phyloP scores from a whole-genome alignment of 2,113 vertebrate genomes.

The Vidua macroura region DNA sequence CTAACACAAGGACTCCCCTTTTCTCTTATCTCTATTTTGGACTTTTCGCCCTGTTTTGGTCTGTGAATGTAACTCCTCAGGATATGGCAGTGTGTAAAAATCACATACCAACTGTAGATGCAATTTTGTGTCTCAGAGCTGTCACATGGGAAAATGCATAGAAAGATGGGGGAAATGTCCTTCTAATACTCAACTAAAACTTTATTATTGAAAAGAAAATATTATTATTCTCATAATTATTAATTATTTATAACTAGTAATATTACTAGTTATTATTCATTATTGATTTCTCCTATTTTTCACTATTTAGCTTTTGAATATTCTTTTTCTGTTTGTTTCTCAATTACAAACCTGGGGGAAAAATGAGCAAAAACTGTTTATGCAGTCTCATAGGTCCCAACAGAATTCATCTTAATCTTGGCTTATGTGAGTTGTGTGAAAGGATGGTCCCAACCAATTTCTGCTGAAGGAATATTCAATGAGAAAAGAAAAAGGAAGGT shows the following conservation, averaged over 20 bases:
- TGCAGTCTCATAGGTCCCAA: background rate
- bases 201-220: background rate
- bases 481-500: background rate
- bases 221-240: background rate
- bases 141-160: background rate
- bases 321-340: background rate
- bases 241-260: background rate
- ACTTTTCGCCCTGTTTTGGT: background rate
- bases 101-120: background rate
- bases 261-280: background rate
- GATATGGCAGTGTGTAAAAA: background rate
- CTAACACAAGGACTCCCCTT: background rate
- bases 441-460: background rate
- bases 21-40: background rate
- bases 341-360: background rate
- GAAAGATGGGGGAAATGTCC: accelerated
- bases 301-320: background rate
- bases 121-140: background rate
- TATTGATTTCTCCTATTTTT: background rate
- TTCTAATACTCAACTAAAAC: background rate
- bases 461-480: background rate
- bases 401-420: background rate
- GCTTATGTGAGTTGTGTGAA: background rate
- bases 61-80: background rate
- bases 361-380: accelerated